Base-by-base conservation (phyloP, 2,888 invertebrate species). In the Morpho deidamia region DNA sequence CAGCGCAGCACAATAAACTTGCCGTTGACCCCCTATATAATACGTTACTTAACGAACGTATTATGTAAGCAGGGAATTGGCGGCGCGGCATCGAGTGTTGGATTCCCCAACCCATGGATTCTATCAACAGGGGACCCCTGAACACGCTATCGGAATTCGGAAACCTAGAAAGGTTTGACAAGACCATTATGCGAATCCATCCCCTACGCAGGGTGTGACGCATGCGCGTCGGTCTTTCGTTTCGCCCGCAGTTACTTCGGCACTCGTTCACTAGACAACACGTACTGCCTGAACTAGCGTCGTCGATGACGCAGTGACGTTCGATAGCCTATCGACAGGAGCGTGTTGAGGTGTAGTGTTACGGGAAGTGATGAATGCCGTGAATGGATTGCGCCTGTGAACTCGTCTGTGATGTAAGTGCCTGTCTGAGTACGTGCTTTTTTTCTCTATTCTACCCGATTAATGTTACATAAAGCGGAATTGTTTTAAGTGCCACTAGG, bases 201-300 rank as follows among this genome's bases (percentile, higher is more conserved):
- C 76, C 73, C 68, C 65, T 69, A 65, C 65, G 67, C 66, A 66
- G 65, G 66, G 58, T 56, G 54, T 40, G 53, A 64, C 85, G 81
- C 85, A 78, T 75, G 85, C 83, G 85, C 76, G 71, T 10, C 64
- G 55, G 52, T 48, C 45, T 63, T 67, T 63, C 71, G 76, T 72
- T 69, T 72, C 71, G 67, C 73, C 72, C 86, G 85, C 85, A 85
- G 85, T 85, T 74, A 67, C 66, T 67, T 63, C 70, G 62, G 65
- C 51, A 60, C 70, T 66, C 71, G 64, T 23, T 56, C 67, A 61
- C 66, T 61, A 73, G 76, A 43, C 23, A 42, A 63, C 69, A 58
- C 62, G 55, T 48, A 32, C 5, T 23, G 12, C 43, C 61, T 51
- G 55, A 54, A 40, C 44, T 55, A 45, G n/a, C 35, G 11, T 61